phyloP scores from a whole-genome alignment of 2,888 invertebrate species.

The Chrysina gloriosa region DNA sequence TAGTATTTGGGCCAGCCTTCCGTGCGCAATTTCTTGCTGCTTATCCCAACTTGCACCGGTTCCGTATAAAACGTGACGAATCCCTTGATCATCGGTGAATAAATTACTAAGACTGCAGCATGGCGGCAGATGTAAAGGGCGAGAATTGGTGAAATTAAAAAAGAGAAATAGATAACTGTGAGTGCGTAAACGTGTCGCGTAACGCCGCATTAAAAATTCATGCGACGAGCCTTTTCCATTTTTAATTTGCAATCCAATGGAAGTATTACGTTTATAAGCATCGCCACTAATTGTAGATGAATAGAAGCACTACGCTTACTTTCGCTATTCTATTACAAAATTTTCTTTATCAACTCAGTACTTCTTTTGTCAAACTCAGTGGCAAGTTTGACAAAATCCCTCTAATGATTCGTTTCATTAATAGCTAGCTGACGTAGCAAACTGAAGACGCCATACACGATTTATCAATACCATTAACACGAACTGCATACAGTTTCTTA shows the following conservation, averaged over 20 bases:
- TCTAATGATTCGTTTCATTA: too few species aligned
- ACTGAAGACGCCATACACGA: too few species aligned
- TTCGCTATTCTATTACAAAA: not conserved
- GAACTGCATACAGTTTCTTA: too few species aligned
- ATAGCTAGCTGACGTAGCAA: too few species aligned
- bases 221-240: slow-evolving; percentile 31
- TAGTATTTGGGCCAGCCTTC: too few species aligned
- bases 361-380: too few species aligned
- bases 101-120: slow-evolving; percentile 15
- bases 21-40: too few species aligned
- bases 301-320: slow-evolving; percentile 1
- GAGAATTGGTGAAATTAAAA: slow-evolving; percentile 10
- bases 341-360: not conserved
- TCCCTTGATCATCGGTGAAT: slow-evolving; percentile 15
- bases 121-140: slow-evolving; percentile 10
- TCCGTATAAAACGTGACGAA: not conserved
- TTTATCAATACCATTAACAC: too few species aligned
- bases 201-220: slow-evolving; percentile 34
- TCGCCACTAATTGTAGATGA: slow-evolving; percentile 25
- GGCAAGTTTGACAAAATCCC: too few species aligned
- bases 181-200: slow-evolving; percentile 40
- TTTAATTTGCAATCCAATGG: slow-evolving; percentile 28
- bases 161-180: slow-evolving; percentile 17
- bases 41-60: slow-evolving; percentile 9
- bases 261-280: not conserved